A percentile compares a stretch with the other conserved stretches of the same genome.
These are phyloP conservation scores for Anaspis maculata DNA, from an alignment of 2,888 invertebrate species.

Conservation along the genomic window DNA sequence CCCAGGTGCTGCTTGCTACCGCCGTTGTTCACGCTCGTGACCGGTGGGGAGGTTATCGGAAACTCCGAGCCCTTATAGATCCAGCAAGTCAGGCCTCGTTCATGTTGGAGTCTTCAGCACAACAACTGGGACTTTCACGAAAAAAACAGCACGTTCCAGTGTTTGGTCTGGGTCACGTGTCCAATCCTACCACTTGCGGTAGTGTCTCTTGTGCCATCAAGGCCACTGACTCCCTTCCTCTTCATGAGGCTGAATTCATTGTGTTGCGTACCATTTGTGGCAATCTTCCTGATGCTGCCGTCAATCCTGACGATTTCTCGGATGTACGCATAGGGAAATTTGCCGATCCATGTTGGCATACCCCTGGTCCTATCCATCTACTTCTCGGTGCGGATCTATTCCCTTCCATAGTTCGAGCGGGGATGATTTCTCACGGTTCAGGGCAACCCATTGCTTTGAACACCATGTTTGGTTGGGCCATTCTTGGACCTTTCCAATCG, in stretches of 20 bases:
- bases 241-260: neutral
- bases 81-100: too few species aligned
- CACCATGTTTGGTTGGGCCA: conserved; percentile 16
- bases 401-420: conserved; percentile 9
- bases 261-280: neutral
- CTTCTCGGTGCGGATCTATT: conserved; percentile 17
- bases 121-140: too few species aligned
- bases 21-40: too few species aligned
- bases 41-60: neutral
- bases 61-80: too few species aligned
- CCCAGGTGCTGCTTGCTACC: too few species aligned
- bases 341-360: conserved; percentile 16
- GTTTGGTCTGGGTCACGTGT: too few species aligned
- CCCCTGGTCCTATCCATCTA: conserved; percentile 11
- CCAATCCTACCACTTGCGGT: too few species aligned
- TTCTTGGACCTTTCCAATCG: conserved; percentile 11
- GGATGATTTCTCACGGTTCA: conserved; percentile 4
- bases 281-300: neutral
- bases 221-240: too few species aligned
- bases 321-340: conserved; percentile 1
- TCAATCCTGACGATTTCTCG: neutral
- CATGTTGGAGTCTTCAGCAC: too few species aligned
- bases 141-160: too few species aligned
- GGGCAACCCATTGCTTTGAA: conserved; percentile 11
- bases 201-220: too few species aligned